phyloP scores from a whole-genome alignment of 64 coral and sea anemone species.

The Cladopsammia gracilis region DNA sequence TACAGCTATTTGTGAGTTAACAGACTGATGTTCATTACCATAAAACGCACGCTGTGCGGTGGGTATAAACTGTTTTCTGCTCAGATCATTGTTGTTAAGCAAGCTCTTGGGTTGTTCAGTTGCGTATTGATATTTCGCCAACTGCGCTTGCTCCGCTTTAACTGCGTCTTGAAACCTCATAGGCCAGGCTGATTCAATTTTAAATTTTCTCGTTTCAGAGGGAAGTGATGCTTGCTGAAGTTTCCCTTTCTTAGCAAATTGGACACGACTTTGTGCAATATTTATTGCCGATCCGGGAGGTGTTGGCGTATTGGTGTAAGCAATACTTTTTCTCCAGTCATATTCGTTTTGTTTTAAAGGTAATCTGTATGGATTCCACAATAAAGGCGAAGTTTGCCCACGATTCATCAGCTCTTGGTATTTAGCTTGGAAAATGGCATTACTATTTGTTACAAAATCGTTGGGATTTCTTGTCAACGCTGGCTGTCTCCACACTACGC shows the following conservation, averaged over 20 bases:
- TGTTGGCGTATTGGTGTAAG: not conserved
- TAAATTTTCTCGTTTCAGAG: not conserved
- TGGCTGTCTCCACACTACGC: not conserved
- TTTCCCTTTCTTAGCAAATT: not conserved
- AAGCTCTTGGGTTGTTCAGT: not conserved
- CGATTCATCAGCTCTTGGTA: not conserved
- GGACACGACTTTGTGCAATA: not conserved
- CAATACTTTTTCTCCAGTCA: not conserved
- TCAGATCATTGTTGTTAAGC: not conserved
- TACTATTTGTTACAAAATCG: not conserved
- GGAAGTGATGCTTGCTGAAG: not conserved
- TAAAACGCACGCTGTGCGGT: not conserved
- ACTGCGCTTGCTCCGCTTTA: too few species aligned
- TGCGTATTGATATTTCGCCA: not conserved
- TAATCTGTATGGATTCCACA: not conserved
- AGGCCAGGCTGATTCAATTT: not conserved
- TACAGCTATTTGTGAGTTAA: conserved; percentile 1
- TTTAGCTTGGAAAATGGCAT: not conserved
- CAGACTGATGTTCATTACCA: not conserved
- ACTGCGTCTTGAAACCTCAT: not conserved
- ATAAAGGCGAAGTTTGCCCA: not conserved
- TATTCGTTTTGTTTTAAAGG: not conserved
- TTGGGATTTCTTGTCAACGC: not conserved
- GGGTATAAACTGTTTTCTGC: conserved; percentile 19
- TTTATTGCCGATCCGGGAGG: not conserved